Evolutionary conservation across 2,797 vertebrate species (phyloP).

Genomic region (Enteromius anoplus): DNA sequence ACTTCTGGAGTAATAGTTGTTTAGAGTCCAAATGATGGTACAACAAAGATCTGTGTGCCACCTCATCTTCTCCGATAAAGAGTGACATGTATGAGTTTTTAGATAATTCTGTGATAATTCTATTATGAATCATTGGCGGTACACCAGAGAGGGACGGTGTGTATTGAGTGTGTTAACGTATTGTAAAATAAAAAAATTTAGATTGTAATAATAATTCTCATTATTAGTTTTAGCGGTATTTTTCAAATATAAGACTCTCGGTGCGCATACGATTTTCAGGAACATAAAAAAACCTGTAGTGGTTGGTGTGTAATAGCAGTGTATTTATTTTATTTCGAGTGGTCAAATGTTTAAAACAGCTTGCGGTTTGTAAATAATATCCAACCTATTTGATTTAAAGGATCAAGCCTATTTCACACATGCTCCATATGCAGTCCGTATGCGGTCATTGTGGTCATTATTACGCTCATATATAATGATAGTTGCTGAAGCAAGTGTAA

Average conservation of each 20-base stretch:
- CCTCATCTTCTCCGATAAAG: slow-evolving; percentile 13
- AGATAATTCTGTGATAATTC: not conserved
- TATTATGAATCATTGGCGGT: not conserved
- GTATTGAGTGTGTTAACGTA: not conserved
- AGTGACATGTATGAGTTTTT: not conserved
- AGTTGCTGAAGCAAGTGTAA: no score
- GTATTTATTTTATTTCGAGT: not conserved
- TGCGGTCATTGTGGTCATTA: no score
- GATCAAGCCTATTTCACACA: no score
- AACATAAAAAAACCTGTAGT: not conserved
- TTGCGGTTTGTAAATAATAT: not conserved
- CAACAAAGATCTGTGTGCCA: slow-evolving; percentile 16
- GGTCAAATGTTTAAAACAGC: not conserved
- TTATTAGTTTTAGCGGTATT: not conserved
- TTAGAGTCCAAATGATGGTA: slow-evolving; percentile 32
- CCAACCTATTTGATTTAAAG: not conserved
- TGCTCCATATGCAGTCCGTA: no score
- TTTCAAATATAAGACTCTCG: not conserved
- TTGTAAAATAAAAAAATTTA: not conserved
- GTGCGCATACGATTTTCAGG: not conserved
- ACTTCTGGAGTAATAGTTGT: slow-evolving; percentile 49
- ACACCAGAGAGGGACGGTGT: not conserved
- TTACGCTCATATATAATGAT: no score
- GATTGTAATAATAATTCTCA: not conserved
- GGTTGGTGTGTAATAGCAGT: not conserved